Percentiles rank a stretch among this genome's conserved stretches.
phyloP scores from a whole-genome alignment of 2,888 invertebrate species.

The Campaea margaritaria region DNA sequence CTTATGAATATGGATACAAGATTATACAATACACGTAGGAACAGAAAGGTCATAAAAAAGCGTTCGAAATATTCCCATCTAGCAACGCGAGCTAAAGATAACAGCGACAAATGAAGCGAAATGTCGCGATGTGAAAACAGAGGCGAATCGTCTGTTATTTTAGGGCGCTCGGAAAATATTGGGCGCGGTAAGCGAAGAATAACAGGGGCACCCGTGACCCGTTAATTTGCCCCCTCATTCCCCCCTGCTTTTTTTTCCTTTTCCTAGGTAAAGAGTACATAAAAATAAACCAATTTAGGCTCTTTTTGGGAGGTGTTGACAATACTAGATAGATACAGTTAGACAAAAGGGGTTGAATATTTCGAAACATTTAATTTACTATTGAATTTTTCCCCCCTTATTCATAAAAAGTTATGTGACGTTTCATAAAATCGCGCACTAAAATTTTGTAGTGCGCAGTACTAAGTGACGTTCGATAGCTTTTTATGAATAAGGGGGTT shows the following conservation, averaged over 20 bases:
- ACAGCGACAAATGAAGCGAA: conserved; percentile 61
- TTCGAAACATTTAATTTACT: no score
- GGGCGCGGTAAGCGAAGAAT: conserved; percentile 71
- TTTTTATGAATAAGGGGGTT: no score
- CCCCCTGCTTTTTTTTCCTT: conserved; percentile 1
- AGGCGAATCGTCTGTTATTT: conserved; percentile 66
- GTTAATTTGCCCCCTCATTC: conserved; percentile 10
- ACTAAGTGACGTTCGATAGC: no score
- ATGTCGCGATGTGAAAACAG: conserved; percentile 62
- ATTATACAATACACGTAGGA: no score
- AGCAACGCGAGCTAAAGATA: conserved; percentile 51
- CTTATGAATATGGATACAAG: no score
- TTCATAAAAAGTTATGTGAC: no score
- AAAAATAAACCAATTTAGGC: not conserved
- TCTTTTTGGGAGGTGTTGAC: not conserved
- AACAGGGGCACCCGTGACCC: conserved; percentile 51
- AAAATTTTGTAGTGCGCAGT: no score
- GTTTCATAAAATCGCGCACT: no score
- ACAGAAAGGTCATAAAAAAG: not conserved
- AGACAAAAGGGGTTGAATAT: no score
- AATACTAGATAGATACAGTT: no score
- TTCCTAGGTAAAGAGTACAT: no score
- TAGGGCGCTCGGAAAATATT: conserved; percentile 74
- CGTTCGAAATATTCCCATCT: not conserved
- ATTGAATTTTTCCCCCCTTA: no score